Base-by-base conservation (phyloP, 1,140 invertebrate species). In the Drosophila kurseongensis region DNA sequence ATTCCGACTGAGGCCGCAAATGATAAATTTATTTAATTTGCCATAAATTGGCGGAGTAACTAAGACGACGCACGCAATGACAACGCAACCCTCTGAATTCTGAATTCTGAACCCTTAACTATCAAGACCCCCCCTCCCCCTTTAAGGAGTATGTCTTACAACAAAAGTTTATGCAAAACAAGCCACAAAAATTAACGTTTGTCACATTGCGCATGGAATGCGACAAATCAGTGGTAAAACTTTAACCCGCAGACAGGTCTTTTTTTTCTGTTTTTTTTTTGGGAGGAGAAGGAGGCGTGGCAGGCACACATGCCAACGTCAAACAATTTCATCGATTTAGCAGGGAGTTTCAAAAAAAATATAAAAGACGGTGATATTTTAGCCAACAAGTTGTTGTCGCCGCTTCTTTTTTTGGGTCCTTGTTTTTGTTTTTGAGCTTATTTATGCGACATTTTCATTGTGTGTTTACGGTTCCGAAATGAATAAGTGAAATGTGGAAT, bases 1-100 rank as follows among this genome's bases (percentile, higher is more conserved):
- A 38, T 16, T 50, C 36, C 47, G 9, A 52, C 50, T n/a, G 41
- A 44, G 60, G 50, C 78, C 75, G 75, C 75, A 78, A 89, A 88
- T 88, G 84, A 88, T 88, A 89, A 88, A 88, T 88, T 88, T 88
- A 89, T 88, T 88, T 88, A 88, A 88, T 88, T 88, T 88, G 80
- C 84, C 84, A 88, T 89, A 89, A 88, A 88, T 89, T 88, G 84
- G 80, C 75, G 10, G 62, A 86, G 83, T 86, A 83, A 86, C 83
- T 86, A 86, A 86, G 83, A 86, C 83, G 79, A 83, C 84, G 84
- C 83, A 86, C 83, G 83, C 83, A 86, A 86, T 78, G 76, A 60
- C 76, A 63, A 81, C 68, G 48, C 73, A 60, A n/a, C 7, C 58
- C 48, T 32, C 14, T 9, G 51, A 56, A 5, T 27, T 40, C 14